phyloP scores from a whole-genome alignment of 2,888 invertebrate genomes.

The Drosophila dives region DNA sequence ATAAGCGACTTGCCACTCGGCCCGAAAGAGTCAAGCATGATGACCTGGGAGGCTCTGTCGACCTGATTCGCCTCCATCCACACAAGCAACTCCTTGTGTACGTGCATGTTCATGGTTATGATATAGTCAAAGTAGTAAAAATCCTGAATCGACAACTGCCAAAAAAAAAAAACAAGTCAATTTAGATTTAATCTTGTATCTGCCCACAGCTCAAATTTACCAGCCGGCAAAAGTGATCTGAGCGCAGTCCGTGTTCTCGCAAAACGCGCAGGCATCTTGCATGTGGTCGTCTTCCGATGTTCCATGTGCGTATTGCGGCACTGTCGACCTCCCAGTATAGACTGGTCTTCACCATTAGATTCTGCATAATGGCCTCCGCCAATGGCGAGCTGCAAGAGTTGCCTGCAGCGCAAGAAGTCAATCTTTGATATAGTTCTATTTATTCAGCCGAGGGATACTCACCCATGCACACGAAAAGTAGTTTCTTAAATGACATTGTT shows the following conservation, averaged over 20 bases:
- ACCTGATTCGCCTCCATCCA: slow-evolving; percentile 49
- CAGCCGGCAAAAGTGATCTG: slow-evolving; percentile 88
- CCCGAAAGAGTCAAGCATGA: slow-evolving; percentile 38
- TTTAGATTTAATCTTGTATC: background rate
- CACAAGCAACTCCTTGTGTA: slow-evolving; percentile 60
- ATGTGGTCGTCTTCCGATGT: slow-evolving; percentile 92
- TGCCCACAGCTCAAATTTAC: slow-evolving; percentile 34
- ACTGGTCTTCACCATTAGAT: slow-evolving; percentile 81
- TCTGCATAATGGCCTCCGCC: slow-evolving; percentile 94
- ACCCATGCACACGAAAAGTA: slow-evolving; percentile 72
- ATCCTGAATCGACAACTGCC: slow-evolving; percentile 89
- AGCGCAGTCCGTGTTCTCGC: slow-evolving; percentile 87
- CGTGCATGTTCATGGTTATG: slow-evolving; percentile 94
- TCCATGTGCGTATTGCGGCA: slow-evolving; percentile 94
- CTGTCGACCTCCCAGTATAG: slow-evolving; percentile 93
- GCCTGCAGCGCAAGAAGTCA: slow-evolving; percentile 86
- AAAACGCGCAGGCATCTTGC: slow-evolving; percentile 87
- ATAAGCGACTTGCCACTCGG: slow-evolving; percentile 28
- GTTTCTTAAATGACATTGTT: slow-evolving; percentile 59
- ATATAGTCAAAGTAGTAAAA: slow-evolving; percentile 93
- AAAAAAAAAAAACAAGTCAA: background rate
- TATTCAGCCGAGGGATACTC: background rate
- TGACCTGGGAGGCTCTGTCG: slow-evolving; percentile 13
- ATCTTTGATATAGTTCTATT: rapidly evolving
- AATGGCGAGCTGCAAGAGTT: slow-evolving; percentile 98